Evolutionary conservation across 2,888 invertebrate genomes (phyloP).

Genomic region (Zeuzera pyrina): DNA sequence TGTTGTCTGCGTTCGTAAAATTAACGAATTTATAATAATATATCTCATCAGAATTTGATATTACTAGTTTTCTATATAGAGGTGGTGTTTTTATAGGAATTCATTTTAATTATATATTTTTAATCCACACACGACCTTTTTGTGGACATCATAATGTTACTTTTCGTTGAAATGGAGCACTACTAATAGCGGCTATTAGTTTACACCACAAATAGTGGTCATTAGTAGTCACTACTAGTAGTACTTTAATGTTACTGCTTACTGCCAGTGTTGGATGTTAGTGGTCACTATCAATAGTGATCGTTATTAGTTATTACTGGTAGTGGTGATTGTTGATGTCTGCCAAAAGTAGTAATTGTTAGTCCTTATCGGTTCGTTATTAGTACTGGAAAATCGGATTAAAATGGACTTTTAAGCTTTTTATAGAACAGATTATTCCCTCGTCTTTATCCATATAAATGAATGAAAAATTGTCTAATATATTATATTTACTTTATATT

Average conservation of each 20-base stretch:
- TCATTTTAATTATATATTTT: too few species aligned
- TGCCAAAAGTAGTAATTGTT: neutral
- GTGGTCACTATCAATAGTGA: neutral
- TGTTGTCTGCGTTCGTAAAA: conserved; percentile 70
- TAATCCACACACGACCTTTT: too few species aligned
- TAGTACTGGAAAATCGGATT: neutral
- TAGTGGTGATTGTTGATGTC: neutral
- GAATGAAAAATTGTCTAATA: neutral
- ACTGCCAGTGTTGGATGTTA: too few species aligned
- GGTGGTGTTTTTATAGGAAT: conserved; percentile 1
- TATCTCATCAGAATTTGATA: conserved; percentile 20
- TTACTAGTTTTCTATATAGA: neutral
- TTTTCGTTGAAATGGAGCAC: too few species aligned
- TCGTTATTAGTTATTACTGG: neutral
- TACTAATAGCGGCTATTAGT: too few species aligned
- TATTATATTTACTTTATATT: neutral
- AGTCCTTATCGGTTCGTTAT: neutral
- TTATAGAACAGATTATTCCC: too few species aligned
- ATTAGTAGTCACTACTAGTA: too few species aligned
- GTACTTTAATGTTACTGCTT: too few species aligned
- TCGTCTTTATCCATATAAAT: neutral
- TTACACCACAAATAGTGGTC: too few species aligned
- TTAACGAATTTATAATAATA: conserved; percentile 31
- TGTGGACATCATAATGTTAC: too few species aligned
- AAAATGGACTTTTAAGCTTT: neutral